phyloP scores from a whole-genome alignment of 2,888 invertebrate genomes.

The Caenorhabditis becei region DNA sequence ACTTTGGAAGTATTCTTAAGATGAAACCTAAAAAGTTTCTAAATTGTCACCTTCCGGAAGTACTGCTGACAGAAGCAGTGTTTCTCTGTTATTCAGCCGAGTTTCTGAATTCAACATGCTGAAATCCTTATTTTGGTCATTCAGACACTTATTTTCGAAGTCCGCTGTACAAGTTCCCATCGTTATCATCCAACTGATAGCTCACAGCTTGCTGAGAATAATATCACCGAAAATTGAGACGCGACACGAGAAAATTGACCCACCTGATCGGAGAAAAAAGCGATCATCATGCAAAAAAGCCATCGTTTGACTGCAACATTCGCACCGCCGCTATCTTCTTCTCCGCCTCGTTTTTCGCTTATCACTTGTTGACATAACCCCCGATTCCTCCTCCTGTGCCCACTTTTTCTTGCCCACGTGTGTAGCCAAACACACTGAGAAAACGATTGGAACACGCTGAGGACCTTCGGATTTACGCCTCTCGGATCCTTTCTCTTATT shows the following conservation, averaged over 20 bases:
- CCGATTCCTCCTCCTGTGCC: not conserved
- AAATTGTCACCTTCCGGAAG: too few relatives aligned
- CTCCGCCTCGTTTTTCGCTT: slow-evolving; percentile 7
- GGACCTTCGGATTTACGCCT: not conserved
- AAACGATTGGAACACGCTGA: not conserved
- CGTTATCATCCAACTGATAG: too few relatives aligned
- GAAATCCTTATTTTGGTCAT: too few relatives aligned
- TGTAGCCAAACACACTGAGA: not conserved
- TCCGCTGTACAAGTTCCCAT: too few relatives aligned
- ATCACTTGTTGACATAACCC: slow-evolving; percentile 27
- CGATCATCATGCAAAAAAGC: not conserved
- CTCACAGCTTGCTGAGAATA: too few relatives aligned
- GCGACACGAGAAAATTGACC: not conserved
- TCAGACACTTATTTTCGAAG: too few relatives aligned
- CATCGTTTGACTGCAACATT: slow-evolving; percentile 6
- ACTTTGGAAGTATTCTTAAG: too few relatives aligned
- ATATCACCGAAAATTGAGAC: not conserved
- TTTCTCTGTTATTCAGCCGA: too few relatives aligned
- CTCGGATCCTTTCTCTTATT: too few relatives aligned
- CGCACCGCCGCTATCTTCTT: not conserved
- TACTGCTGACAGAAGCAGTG: too few relatives aligned
- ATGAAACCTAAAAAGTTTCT: too few relatives aligned
- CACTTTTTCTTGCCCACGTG: slow-evolving; percentile 3
- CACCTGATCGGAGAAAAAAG: not conserved
- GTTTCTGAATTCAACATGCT: too few relatives aligned